A percentile compares a stretch with the other conserved stretches of the same genome.
Conservation (phyloP, 2,888 invertebrate species). For the Stenurella melanura region DNA sequence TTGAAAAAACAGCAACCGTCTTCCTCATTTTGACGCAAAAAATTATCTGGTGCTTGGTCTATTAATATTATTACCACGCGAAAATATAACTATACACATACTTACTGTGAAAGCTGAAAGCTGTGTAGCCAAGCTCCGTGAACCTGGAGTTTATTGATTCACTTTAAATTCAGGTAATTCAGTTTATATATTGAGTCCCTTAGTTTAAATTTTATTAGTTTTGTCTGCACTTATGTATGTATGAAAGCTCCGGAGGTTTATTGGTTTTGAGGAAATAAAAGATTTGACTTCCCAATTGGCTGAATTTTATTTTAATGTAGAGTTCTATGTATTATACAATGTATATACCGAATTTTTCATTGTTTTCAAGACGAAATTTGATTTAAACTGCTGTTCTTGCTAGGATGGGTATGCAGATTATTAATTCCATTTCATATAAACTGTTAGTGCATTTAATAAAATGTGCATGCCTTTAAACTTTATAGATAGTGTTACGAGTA, state of each 20-base stretch:
- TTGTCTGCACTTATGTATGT: slow-evolving; percentile 33
- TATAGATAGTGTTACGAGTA: too few relatives aligned
- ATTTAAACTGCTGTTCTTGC: not conserved
- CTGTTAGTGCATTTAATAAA: too few relatives aligned
- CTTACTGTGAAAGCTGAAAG: not conserved
- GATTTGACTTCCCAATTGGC: slow-evolving; percentile 21
- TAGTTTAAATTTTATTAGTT: slow-evolving; percentile 42
- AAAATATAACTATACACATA: not conserved
- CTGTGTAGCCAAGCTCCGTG: slow-evolving; percentile 9
- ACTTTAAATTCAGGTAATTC: slow-evolving; percentile 43
- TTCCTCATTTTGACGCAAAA: too few relatives aligned
- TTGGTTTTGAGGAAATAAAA: slow-evolving; percentile 10
- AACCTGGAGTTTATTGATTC: slow-evolving; percentile 39
- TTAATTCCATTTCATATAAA: too few relatives aligned
- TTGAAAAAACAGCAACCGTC: too few relatives aligned
- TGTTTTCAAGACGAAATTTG: not conserved
- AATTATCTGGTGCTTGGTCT: too few relatives aligned
- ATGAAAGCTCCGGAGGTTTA: slow-evolving; percentile 18
- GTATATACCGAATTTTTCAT: not conserved
- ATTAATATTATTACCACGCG: slow-evolving; percentile 19
- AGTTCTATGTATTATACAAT: slow-evolving; percentile 17
- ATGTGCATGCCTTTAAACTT: too few relatives aligned
- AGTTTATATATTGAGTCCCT: slow-evolving; percentile 40
- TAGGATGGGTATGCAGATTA: too few relatives aligned
- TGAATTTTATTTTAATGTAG: slow-evolving; percentile 17